Conservation (phyloP, 1,140 invertebrate species). For the Lordiphosa collinella region DNA sequence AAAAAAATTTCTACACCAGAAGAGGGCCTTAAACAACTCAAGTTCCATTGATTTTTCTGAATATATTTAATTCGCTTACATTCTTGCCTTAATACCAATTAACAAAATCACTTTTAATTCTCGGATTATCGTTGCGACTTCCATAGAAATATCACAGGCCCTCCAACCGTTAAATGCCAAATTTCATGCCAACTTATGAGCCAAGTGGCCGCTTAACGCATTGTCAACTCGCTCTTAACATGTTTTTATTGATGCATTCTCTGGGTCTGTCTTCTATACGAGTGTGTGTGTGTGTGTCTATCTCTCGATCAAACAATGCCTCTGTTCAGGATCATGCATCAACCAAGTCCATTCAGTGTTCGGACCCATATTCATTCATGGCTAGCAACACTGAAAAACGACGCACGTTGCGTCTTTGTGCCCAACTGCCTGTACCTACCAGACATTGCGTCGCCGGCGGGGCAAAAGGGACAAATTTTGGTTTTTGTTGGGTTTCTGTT, state of each 20-base stretch:
- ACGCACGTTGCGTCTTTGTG: constrained; percentile 62
- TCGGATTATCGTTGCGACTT: constrained; percentile 27
- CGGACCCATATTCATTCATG: constrained; percentile 46
- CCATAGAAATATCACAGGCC: constrained; percentile 35
- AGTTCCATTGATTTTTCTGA: no score
- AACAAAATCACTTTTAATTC: background rate
- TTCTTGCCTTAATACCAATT: constrained; percentile 10
- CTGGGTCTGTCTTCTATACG: background rate
- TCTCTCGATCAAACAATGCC: constrained; percentile 48
- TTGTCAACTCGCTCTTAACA: constrained; percentile 46
- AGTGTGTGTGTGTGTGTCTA: constrained; percentile 31
- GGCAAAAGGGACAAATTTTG: constrained; percentile 5
- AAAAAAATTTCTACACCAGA: no score
- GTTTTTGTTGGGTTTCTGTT: constrained; percentile 22
- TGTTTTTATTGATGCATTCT: constrained; percentile 76
- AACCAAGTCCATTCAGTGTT: constrained; percentile 47
- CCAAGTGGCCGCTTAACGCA: constrained; percentile 33
- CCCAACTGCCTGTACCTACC: constrained; percentile 36
- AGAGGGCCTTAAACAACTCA: no score
- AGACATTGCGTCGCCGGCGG: constrained; percentile 57
- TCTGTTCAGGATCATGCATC: constrained; percentile 33
- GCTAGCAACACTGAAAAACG: constrained; percentile 22
- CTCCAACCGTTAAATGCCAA: constrained; percentile 45
- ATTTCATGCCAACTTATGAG: constrained; percentile 46
- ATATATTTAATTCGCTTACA: no score